Evolutionary conservation across 2,113 vertebrate genomes (phyloP), one percentile per base, ranked within the genome.

Genomic region (Tenrec ecaudatus): DNA sequence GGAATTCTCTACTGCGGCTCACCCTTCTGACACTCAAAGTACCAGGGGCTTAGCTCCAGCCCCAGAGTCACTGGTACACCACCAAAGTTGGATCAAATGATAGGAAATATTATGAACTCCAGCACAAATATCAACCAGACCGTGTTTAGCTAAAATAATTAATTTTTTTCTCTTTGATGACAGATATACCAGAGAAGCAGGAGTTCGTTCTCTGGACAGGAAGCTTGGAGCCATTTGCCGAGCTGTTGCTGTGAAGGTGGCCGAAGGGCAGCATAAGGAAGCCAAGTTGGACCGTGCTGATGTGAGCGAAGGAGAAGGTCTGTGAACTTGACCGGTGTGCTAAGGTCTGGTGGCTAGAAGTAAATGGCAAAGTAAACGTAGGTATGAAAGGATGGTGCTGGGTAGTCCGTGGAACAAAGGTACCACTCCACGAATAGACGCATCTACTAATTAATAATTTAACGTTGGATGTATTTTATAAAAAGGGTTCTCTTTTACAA

Each of bases 111-210:
- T 62, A 60, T 80, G 33, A 58, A 82, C 36, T 66, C 88, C 60
- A 47, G 4, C 73, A 22, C 40, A 66, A 71, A n/a, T 19, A 14
- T 64, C 68, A 36, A n/a, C 66, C 14, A 86, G 8, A 20, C 82
- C 23, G 11, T 60, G 0, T 64, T 78, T 69, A 10, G 64, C 68
- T 57, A 91, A 77, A 77, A 66, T 2, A 95, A 33, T 86, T 38
- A n/a, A 53, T 0, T 22, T 93, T 79, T 96, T 38, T 89, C 96
- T 1, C 2, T 0, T 0, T 64, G 38, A 23, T 66, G 23, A 36
- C 92, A 99, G 99, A 36, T 99, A 99, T 90, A 99, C 99, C 2
- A 97, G 99, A 12, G 99, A 99, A 97, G 99, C 99, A 0, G 99
- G 99, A 0, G 99, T 99, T 23, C 99, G 99, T n/a, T 99, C 99